Base-by-base conservation (phyloP, 2,797 vertebrate genomes). In the Peromyscus nudipes region DNA sequence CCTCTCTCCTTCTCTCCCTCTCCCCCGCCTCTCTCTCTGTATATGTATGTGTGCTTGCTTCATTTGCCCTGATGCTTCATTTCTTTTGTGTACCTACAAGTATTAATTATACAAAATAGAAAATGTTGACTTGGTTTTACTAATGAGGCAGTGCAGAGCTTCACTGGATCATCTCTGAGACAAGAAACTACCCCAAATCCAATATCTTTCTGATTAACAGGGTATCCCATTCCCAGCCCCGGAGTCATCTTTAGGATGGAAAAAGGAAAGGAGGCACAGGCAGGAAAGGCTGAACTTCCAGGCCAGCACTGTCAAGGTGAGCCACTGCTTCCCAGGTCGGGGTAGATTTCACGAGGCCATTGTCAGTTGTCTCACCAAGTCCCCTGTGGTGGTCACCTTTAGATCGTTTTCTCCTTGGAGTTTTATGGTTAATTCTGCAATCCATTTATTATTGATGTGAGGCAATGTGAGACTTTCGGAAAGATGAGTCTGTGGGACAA, bases 221-320 rank as follows among this genome's bases (percentile, higher is more conserved):
- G 96, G 5, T 96, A 21, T 73, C 67, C 69, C 46, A 31, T 94
- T 85, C 95, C 94, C 87, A 89, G 55, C 46, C 90, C 90, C 16
- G 87, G 94, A 29, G 31, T 89, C 60, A 79, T 89, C 86, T 93
- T 94, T 76, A 93, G 62, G 62, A 27, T 81, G 79, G 82, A 91
- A 62, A 71, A 85, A 87, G 81, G 79, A 83, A 79, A 87, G 64
- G 71, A 79, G 4, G 14, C 71, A 10, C 65, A 77, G 84, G 16
- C 49, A 52, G 31, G n/a, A 9, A 40, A 86, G 62, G 21, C 55
- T n/a, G 82, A 79, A 29, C 79, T 91, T 52, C 55, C 79, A 31
- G 21, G n/a, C 87, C 90, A 46, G 60, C 77, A 49, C 25, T 1
- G 0, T 89, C 73, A 19, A 31, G 92, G 97, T 97, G 60, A 93